Conservation (phyloP, 2,888 invertebrate species). For the Myopa tessellatipennis region DNA sequence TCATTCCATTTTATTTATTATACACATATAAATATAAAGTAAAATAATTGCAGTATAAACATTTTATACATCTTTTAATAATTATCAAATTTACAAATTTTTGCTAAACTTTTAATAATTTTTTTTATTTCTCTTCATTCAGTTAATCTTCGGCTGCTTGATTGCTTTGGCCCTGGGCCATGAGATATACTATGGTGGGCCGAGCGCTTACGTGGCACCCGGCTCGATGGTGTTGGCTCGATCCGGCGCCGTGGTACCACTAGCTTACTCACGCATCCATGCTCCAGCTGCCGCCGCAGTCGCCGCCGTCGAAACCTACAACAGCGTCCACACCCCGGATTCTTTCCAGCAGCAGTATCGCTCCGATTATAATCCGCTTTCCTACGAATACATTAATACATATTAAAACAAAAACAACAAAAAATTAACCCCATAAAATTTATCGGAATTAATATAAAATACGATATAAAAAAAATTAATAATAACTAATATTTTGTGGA, state of each 20-base stretch:
- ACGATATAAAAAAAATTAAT: neutral
- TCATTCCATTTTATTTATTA: too few species aligned
- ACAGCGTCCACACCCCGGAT: slow-evolving; percentile 60
- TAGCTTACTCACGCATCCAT: slow-evolving; percentile 56
- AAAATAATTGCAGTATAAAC: too few species aligned
- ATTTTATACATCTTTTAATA: neutral
- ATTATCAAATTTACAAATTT: neutral
- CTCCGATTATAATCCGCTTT: slow-evolving; percentile 59
- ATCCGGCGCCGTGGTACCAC: slow-evolving; percentile 47
- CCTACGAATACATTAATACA: slow-evolving; percentile 58
- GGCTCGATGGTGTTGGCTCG: slow-evolving; percentile 32
- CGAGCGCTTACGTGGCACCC: slow-evolving; percentile 51
- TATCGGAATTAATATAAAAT: neutral
- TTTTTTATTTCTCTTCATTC: too few species aligned
- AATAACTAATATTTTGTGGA: slow-evolving; percentile 5
- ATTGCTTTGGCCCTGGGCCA: slow-evolving; percentile 52
- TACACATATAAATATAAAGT: too few species aligned
- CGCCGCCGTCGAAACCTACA: slow-evolving; percentile 57
- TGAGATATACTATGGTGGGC: slow-evolving; percentile 54
- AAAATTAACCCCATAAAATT: too few species aligned
- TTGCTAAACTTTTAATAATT: neutral
- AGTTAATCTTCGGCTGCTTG: slow-evolving; percentile 55
- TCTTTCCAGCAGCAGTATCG: slow-evolving; percentile 64
- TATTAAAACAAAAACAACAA: slow-evolving; percentile 14
- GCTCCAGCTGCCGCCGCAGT: slow-evolving; percentile 44